Conservation (phyloP, 2,113 vertebrate genomes). For the Clarias batrachus region DNA sequence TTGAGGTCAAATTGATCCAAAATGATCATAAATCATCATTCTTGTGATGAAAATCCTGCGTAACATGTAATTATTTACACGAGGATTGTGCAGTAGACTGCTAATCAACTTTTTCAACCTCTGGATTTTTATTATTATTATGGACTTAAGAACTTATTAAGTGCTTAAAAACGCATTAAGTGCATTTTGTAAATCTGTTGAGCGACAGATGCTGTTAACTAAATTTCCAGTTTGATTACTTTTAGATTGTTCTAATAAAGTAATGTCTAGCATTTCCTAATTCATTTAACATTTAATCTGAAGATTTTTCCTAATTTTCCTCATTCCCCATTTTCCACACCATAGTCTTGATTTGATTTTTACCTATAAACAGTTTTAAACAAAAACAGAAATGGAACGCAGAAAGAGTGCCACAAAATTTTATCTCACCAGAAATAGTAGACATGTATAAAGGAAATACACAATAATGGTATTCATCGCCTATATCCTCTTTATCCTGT, state of each 20-base stretch:
- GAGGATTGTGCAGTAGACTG: not conserved
- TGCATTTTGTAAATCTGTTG: not conserved
- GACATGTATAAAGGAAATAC: not conserved
- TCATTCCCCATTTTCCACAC: not conserved
- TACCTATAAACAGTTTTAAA: not conserved
- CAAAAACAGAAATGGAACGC: not conserved
- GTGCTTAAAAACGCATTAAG: not conserved
- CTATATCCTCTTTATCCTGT: no score
- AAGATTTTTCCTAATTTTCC: not conserved
- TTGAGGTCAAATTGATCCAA: conserved; percentile 1
- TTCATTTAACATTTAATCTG: not conserved
- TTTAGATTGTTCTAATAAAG: not conserved
- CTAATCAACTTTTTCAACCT: not conserved
- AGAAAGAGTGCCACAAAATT: not conserved
- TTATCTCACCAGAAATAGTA: not conserved
- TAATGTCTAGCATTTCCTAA: not conserved
- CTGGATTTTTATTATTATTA: not conserved
- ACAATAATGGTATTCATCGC: not conserved
- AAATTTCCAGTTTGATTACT: not conserved
- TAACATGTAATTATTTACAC: not conserved
- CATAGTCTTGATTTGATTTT: not conserved
- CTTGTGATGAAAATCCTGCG: not conserved
- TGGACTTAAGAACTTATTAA: not conserved
- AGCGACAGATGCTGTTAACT: no score
- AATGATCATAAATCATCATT: not conserved